Conservation (phyloP, 2,113 vertebrate species). For the Patagioenas fasciata region DNA sequence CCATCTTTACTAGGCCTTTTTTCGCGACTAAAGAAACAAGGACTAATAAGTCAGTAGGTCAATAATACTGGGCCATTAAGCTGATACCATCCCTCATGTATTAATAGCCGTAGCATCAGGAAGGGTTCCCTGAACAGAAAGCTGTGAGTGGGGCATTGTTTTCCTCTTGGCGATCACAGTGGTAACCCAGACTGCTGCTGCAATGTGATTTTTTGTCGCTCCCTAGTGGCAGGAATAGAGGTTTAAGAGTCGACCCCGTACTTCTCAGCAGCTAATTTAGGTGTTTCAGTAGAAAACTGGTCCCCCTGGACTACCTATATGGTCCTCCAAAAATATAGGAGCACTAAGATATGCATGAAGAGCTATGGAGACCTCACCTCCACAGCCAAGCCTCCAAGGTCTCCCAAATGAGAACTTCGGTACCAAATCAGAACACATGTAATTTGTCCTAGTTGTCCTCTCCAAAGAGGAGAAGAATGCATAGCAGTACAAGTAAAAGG, state of each 20-base stretch:
- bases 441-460: not conserved
- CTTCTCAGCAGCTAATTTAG: not conserved
- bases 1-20: not conserved
- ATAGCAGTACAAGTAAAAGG: not conserved
- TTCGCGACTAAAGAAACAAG: not conserved
- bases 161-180: not conserved
- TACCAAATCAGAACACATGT: not conserved
- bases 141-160: not conserved
- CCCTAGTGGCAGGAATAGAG: slow-evolving; percentile 50
- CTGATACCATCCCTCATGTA: not conserved
- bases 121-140: not conserved
- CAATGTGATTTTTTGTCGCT: slow-evolving; percentile 67
- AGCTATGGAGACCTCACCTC: not conserved
- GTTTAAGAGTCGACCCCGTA: not conserved
- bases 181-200: not conserved
- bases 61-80: not conserved
- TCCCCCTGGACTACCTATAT: not conserved
- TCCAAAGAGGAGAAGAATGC: not conserved
- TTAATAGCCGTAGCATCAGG: not conserved
- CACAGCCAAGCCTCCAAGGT: not conserved
- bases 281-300: not conserved
- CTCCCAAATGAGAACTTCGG: not conserved
- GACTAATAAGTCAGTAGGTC: slow-evolving; percentile 15
- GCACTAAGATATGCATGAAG: not conserved
- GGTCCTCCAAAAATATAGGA: not conserved